Evolutionary conservation across 2,113 vertebrate species (phyloP).

Genomic region (Erythrolamprus reginae): DNA sequence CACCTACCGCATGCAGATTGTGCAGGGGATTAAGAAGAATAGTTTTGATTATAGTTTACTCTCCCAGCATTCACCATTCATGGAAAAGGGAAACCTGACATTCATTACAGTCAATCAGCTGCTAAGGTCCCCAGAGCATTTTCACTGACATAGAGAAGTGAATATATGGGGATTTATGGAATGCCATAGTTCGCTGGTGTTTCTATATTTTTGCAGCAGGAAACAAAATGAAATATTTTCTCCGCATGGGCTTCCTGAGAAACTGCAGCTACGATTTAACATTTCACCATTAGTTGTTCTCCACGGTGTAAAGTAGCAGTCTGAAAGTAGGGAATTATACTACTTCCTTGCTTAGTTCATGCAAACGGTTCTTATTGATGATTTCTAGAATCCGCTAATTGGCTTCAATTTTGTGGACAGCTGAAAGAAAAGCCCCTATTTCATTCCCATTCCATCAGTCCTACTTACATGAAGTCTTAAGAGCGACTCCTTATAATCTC

Average conservation of each 20-base stretch:
- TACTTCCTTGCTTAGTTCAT: fast-evolving
- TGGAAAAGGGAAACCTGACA: background rate
- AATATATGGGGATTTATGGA: background rate
- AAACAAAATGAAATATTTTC: background rate
- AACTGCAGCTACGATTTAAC: background rate
- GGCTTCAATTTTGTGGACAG: background rate
- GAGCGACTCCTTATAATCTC: no score
- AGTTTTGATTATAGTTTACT: background rate
- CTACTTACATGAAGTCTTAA: background rate
- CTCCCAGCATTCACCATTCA: background rate
- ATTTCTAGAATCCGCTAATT: background rate
- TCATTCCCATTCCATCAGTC: background rate
- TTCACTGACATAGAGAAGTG: background rate
- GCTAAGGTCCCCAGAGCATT: background rate
- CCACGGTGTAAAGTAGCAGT: background rate
- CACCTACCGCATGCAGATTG: background rate
- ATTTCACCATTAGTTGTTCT: background rate
- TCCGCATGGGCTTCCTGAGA: background rate
- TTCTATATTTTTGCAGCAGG: background rate
- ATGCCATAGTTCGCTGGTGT: background rate
- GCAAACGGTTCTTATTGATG: background rate
- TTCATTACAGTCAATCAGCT: background rate
- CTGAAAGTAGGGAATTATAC: background rate
- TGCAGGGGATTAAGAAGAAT: background rate
- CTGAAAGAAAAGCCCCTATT: background rate